Conservation (phyloP, 2,888 invertebrate species). For the Perizoma flavofasciatum region DNA sequence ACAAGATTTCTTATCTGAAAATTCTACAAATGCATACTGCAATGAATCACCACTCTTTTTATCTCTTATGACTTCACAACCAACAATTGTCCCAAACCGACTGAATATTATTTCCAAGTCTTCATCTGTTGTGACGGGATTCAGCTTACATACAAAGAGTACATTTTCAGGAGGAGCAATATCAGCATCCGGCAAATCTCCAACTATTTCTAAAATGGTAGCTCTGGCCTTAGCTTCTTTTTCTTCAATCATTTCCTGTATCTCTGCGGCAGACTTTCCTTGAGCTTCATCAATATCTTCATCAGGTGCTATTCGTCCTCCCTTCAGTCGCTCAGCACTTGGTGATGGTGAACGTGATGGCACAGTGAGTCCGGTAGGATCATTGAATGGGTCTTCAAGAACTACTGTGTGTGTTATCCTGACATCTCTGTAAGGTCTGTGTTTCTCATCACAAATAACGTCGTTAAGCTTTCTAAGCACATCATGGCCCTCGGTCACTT, state of each 20-base stretch:
- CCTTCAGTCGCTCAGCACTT: conserved; percentile 90
- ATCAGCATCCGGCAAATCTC: conserved; percentile 98
- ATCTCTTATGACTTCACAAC: conserved; percentile 98
- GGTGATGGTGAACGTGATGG: conserved; percentile 96
- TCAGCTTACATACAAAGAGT: conserved; percentile 98
- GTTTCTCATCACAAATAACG: conserved; percentile 94
- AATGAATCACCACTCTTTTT: conserved; percentile 96
- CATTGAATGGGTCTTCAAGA: conserved; percentile 97
- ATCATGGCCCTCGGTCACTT: conserved; percentile 96
- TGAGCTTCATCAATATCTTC: conserved; percentile 96
- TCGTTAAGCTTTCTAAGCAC: conserved; percentile 95
- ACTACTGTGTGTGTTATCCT: conserved; percentile 98
- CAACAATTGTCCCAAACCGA: conserved; percentile 96
- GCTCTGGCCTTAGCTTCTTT: conserved; percentile 98
- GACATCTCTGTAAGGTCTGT: conserved; percentile 97
- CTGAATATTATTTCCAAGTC: conserved; percentile 99
- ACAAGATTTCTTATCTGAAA: conserved; percentile 95
- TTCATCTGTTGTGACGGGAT: conserved; percentile 98
- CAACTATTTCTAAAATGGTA: conserved; percentile 98
- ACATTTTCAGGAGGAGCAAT: conserved; percentile 99
- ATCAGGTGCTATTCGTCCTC: conserved; percentile 95
- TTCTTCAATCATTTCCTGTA: conserved; percentile 93
- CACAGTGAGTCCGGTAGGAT: conserved; percentile 89
- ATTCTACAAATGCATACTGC: conserved; percentile 99
- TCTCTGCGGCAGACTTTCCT: conserved; percentile 92